Evolutionary conservation across 2,113 vertebrate species (phyloP).

Genomic region (Vanacampus margaritifer): DNA sequence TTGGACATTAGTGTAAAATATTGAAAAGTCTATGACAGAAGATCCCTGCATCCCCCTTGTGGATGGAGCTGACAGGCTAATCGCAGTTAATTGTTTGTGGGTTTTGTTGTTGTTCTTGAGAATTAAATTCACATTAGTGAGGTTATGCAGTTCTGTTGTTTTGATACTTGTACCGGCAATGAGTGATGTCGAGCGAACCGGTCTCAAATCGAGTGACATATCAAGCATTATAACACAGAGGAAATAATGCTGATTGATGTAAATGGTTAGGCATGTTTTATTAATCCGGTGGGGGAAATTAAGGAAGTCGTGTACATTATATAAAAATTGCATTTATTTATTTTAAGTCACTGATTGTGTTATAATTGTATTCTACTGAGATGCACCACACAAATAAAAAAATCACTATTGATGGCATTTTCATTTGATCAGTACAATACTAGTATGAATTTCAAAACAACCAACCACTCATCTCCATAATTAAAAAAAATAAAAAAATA

Average conservation of each 20-base stretch:
- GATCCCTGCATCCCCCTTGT: constrained; percentile 32
- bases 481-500: too few relatives aligned
- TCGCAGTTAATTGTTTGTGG: not conserved
- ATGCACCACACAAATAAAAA: not conserved
- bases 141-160: not conserved
- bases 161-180: not conserved
- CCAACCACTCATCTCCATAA: too few relatives aligned
- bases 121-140: not conserved
- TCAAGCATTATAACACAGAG: not conserved
- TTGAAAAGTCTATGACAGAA: constrained; percentile 49
- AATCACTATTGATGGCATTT: not conserved
- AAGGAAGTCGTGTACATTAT: not conserved
- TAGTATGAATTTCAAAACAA: not conserved
- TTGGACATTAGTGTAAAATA: constrained; percentile 51
- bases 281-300: not conserved
- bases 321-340: too few relatives aligned
- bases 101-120: not conserved
- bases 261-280: not conserved
- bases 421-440: not conserved
- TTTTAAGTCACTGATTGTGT: not conserved
- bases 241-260: not conserved
- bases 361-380: not conserved
- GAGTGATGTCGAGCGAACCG: not conserved
- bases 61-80: constrained; percentile 12
- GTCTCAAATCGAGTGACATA: not conserved